Evolutionary conservation across 2,113 vertebrate genomes (phyloP).

Genomic region (Excalfactoria chinensis): DNA sequence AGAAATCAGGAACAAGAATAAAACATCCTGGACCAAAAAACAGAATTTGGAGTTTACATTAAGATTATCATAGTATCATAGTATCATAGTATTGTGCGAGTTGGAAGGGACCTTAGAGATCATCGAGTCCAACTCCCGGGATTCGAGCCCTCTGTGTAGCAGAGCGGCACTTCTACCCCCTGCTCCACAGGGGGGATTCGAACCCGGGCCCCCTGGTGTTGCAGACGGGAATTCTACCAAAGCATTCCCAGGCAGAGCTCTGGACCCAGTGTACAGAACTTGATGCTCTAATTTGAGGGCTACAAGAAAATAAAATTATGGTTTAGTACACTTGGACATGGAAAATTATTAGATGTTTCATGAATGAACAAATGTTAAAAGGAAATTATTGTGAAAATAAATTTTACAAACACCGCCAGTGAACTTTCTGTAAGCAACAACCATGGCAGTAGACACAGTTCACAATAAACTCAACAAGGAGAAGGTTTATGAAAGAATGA

Average conservation of each 20-base stretch:
- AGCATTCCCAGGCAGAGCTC: not conserved
- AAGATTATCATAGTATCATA: no score
- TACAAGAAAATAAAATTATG: not conserved
- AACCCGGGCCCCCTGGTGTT: no score
- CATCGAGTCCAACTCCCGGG: no score
- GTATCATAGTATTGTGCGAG: no score
- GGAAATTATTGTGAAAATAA: constrained; percentile 17
- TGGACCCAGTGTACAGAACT: constrained; percentile 1
- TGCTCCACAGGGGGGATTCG: no score
- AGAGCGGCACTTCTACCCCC: no score
- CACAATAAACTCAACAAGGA: not conserved
- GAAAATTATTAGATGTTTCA: not conserved
- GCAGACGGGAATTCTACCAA: no score
- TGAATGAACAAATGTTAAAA: constrained; percentile 18
- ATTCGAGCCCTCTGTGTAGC: no score
- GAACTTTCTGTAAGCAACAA: not conserved
- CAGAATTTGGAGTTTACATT: not conserved
- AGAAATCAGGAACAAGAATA: not conserved
- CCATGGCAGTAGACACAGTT: not conserved
- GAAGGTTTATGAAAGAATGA: not conserved
- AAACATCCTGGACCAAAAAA: not conserved
- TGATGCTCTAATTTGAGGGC: constrained; percentile 35
- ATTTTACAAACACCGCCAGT: not conserved
- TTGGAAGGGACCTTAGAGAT: no score
- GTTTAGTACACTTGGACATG: not conserved